Evolutionary conservation across 2,113 vertebrate species (phyloP), one percentile per base, ranked within the genome.

Genomic region (Petrocephalus zakoni): DNA sequence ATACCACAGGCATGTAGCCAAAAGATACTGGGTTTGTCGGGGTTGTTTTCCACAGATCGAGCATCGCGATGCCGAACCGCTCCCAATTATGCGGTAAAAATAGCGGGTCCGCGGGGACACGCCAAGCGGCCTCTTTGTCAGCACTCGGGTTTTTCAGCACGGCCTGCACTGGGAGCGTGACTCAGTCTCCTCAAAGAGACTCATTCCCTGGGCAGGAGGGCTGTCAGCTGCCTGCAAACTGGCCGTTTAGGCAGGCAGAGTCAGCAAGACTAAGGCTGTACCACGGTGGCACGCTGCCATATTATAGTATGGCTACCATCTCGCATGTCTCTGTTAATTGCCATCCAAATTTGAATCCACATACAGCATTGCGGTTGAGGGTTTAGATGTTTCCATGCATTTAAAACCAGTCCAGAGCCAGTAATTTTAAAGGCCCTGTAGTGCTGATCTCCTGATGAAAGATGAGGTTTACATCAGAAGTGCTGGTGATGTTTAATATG

Each of bases 81-180:
- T 93, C 93, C 91, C 94, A 95, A 95, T 95, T 94, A 95, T 92
- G 93, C 93, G 93, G 94, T 95, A 94, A 93, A 95, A 95, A 95
- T 95, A 93, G 93, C 91, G 90, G 91, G 87, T 89, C 92, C 90
- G 90, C 90, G 92, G 90, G 91, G 92, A 91, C 85, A 86, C 52
- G 72, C 89, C 91, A 89, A 93, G 91, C 92, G 92, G 90, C 49
- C 56, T 91, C 92, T 91, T 90, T 94, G 94, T 94, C 92, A 93
- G 90, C 93, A 92, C 90, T 92, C 93, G n/a, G 93, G 93, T 49
- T 90, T 88, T 85, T 75, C 22, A 72, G 81, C 25, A 11, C 19
- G 78, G 42, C 78, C 21, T 53, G n/a, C 25, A 68, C 58, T 19
- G 64, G 56, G 37, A 72, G 17, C n/a, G 29, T 53, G 82, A 22